Conservation (phyloP, 2,113 vertebrate genomes). For the Mustela nigripes region DNA sequence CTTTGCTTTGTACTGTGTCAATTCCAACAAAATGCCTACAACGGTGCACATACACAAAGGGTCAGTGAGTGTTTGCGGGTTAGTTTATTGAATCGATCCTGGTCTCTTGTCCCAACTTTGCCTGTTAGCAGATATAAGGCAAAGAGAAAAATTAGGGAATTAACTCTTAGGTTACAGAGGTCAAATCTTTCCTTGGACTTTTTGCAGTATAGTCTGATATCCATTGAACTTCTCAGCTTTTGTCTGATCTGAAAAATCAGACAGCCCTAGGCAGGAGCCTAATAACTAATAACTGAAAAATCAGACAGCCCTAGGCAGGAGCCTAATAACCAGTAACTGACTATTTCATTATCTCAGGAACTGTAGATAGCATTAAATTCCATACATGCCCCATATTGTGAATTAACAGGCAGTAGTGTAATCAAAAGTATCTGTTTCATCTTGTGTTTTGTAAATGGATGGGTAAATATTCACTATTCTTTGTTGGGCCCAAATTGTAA, state of each 20-base stretch:
- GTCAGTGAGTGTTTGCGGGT: neutral
- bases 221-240: neutral
- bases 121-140: neutral
- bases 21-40: neutral
- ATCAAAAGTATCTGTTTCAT: neutral
- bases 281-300: neutral
- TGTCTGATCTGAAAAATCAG: slow-evolving; percentile 17
- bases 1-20: neutral
- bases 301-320: neutral
- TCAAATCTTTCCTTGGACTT: neutral
- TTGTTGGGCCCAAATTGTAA: neutral
- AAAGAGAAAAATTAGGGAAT: slow-evolving; percentile 24
- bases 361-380: neutral
- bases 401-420: neutral
- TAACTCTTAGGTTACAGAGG: neutral
- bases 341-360: neutral
- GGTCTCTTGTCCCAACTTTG: neutral
- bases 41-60: neutral
- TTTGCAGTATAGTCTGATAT: neutral
- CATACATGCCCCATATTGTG: neutral
- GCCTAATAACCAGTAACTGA: neutral
- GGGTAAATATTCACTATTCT: neutral
- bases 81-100: neutral
- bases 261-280: neutral
- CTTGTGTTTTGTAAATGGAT: neutral